A percentile compares a stretch with the other conserved stretches of the same genome.
Evolutionary conservation across 2,113 vertebrate species (phyloP).

Genomic region (Trematocara marginatum): DNA sequence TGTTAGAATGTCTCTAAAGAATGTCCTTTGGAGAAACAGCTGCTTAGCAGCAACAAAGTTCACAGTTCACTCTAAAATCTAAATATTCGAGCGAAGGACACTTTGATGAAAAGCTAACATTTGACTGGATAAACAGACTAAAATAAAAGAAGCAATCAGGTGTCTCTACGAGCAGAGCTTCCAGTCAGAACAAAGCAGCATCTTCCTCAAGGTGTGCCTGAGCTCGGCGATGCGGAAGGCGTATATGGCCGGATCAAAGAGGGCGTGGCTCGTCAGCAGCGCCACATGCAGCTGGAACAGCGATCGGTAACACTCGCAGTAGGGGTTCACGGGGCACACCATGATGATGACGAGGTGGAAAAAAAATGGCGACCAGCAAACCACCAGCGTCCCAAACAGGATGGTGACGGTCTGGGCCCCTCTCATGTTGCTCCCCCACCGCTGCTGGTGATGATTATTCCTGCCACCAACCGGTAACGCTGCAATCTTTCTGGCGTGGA

Average conservation of each 20-base stretch:
- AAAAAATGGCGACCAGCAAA: slow-evolving; percentile 91
- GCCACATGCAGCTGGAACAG: slow-evolving; percentile 86
- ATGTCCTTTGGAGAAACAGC: not conserved
- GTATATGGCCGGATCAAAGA: slow-evolving; percentile 92
- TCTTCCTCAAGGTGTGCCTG: slow-evolving; percentile 81
- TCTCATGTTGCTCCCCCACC: slow-evolving; percentile 77
- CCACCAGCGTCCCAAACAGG: slow-evolving; percentile 87
- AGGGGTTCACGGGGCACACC: slow-evolving; percentile 87
- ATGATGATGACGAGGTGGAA: slow-evolving; percentile 85
- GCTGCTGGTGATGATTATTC: not conserved
- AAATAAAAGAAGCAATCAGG: not conserved
- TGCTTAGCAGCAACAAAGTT: not conserved
- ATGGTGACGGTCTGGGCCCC: slow-evolving; percentile 88
- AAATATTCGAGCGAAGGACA: not conserved
- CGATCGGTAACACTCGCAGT: slow-evolving; percentile 91
- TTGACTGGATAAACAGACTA: not conserved
- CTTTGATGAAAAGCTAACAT: not conserved
- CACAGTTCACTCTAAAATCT: not conserved
- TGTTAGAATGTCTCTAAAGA: not conserved
- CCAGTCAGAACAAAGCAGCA: slow-evolving; percentile 71
- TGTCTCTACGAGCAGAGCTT: not conserved
- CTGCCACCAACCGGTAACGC: slow-evolving; percentile 60
- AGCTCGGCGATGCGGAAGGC: slow-evolving; percentile 88
- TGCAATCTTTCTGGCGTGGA: slow-evolving; percentile 81
- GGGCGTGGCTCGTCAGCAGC: slow-evolving; percentile 85